Evolutionary conservation across 2,797 vertebrate species (phyloP).

Genomic region (Melanotaenia boesemani): DNA sequence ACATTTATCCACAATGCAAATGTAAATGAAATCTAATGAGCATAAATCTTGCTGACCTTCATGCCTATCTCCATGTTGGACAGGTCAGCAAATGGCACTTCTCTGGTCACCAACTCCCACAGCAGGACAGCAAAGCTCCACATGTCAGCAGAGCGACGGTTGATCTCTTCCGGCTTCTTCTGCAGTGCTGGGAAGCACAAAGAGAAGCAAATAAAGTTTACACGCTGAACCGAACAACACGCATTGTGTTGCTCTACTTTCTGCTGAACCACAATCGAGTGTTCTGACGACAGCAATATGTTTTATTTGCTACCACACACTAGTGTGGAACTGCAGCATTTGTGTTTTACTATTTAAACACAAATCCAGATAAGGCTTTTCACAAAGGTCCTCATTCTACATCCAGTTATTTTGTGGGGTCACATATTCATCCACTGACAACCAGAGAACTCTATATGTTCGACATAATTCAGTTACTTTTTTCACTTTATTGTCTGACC

Average conservation of each 20-base stretch:
- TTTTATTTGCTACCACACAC: neutral
- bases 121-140: slow-evolving; percentile 98
- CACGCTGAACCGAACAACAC: slow-evolving; percentile 4
- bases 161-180: slow-evolving; percentile 97
- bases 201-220: slow-evolving; percentile 9
- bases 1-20: neutral
- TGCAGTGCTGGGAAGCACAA: slow-evolving; percentile 86
- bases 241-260: neutral
- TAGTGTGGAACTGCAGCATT: neutral
- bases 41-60: slow-evolving; percentile 85
- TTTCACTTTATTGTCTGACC: neutral
- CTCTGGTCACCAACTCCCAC: slow-evolving; percentile 97
- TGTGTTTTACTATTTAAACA: neutral
- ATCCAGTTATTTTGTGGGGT: neutral
- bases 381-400: neutral
- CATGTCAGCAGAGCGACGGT: slow-evolving; percentile 96
- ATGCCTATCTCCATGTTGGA: slow-evolving; percentile 99
- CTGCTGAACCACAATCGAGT: neutral
- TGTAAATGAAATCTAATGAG: slow-evolving; percentile 2
- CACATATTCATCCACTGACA: neutral
- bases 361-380: neutral
- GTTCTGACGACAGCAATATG: neutral
- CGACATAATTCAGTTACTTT: neutral
- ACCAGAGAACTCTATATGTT: neutral
- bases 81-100: slow-evolving; percentile 96